Evolutionary conservation across 2,797 vertebrate genomes (phyloP).

Genomic region (Spizella passerina): DNA sequence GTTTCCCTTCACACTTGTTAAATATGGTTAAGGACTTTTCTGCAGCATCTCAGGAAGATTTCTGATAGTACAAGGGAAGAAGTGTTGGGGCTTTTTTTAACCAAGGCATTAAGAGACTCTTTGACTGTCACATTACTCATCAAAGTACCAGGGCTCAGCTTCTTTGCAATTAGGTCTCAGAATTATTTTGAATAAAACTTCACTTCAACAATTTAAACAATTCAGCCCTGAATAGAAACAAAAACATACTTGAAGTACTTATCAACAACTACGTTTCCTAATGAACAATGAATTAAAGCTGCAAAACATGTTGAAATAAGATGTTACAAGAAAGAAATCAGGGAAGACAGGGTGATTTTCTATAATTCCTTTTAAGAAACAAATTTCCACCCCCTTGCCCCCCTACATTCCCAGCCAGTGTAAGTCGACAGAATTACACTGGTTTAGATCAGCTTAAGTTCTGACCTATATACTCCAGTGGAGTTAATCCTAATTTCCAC

Average conservation of each 20-base stretch:
- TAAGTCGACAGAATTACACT: neutral
- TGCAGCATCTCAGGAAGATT: neutral
- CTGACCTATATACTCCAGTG: slow-evolving; percentile 35
- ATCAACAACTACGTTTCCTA: neutral
- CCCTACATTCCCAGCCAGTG: neutral
- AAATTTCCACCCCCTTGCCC: neutral
- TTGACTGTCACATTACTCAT: neutral
- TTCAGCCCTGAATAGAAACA: neutral
- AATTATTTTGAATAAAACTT: neutral
- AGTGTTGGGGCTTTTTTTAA: neutral
- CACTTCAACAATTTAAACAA: neutral
- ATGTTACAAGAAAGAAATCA: neutral
- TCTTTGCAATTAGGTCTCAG: neutral
- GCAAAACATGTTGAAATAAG: neutral
- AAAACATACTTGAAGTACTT: neutral
- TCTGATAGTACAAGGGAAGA: neutral
- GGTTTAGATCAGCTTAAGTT: slow-evolving; percentile 13
- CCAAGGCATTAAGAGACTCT: neutral
- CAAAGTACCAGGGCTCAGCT: neutral
- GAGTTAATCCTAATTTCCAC: slow-evolving; percentile 56
- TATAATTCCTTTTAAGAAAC: neutral
- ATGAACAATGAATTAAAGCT: neutral
- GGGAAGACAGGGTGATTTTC: neutral
- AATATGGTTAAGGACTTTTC: neutral
- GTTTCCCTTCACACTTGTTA: neutral